Conservation (phyloP, 2,113 vertebrate genomes). For the Grallaria varia region DNA sequence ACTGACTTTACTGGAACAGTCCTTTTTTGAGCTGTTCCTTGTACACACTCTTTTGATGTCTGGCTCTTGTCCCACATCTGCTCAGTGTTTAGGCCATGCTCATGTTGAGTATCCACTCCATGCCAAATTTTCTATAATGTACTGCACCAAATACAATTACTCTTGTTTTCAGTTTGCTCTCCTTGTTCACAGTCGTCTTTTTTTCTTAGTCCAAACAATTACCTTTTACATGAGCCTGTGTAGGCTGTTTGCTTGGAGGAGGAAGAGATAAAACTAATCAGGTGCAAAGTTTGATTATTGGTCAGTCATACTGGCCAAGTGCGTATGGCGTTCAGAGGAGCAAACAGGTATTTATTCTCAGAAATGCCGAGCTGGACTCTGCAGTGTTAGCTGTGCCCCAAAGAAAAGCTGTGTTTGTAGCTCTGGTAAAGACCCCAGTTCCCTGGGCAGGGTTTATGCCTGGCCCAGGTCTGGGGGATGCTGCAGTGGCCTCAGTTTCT, state of each 20-base stretch:
- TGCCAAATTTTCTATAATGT: neutral
- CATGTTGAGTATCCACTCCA: neutral
- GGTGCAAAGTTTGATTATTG: neutral
- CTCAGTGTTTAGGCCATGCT: neutral
- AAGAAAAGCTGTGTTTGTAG: neutral
- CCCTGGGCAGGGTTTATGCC: neutral
- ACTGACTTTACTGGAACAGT: neutral
- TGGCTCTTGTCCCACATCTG: neutral
- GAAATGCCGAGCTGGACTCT: neutral
- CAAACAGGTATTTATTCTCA: no score
- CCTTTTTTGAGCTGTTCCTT: neutral
- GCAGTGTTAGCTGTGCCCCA: neutral
- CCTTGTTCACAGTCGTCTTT: neutral
- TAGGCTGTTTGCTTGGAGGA: neutral
- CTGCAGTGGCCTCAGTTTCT: neutral
- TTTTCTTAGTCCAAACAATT: neutral
- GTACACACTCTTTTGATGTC: neutral
- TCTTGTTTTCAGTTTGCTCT: neutral
- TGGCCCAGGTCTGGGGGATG: neutral
- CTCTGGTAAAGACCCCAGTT: neutral
- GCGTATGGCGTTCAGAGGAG: neutral
- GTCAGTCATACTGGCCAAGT: neutral
- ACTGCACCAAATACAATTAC: neutral
- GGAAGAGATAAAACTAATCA: neutral
- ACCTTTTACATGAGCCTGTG: fast-evolving